A percentile compares a stretch with the other conserved stretches of the same genome.
Conservation (phyloP, 2,113 vertebrate species). For the Pseudonaja textilis region DNA sequence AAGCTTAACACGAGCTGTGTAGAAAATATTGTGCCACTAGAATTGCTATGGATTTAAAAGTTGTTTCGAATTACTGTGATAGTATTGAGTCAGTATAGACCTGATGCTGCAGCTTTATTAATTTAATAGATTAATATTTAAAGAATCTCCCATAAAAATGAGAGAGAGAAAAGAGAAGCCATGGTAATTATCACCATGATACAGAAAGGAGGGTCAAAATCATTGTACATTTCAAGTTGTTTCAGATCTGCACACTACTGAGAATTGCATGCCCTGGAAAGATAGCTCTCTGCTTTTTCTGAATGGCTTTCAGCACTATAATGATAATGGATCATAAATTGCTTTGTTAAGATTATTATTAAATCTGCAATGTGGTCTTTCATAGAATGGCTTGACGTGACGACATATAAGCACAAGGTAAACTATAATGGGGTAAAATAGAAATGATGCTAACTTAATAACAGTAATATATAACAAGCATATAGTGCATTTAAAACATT, state of each 20-base stretch:
- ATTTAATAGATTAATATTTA: background rate
- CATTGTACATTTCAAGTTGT: background rate
- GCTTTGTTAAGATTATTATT: conserved; percentile 5
- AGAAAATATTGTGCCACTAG: background rate
- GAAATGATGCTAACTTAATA: conserved; percentile 9
- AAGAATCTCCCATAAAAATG: background rate
- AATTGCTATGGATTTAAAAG: background rate
- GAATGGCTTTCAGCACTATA: background rate
- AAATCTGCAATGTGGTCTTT: conserved; percentile 38
- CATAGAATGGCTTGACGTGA: conserved; percentile 13
- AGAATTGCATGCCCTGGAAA: background rate
- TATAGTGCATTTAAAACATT: background rate
- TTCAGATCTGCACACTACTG: background rate
- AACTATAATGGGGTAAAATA: conserved; percentile 38
- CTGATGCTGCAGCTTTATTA: background rate
- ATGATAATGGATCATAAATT: background rate
- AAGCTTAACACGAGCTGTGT: background rate
- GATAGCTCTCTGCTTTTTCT: background rate
- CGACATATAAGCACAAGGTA: background rate
- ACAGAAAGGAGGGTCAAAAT: background rate
- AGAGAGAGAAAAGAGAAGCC: background rate
- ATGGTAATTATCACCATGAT: background rate
- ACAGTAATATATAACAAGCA: background rate
- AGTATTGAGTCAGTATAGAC: too few species aligned
- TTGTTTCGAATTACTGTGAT: background rate